These are phyloP conservation scores for Umimayanthus chanpuru DNA, from an alignment of 92 coral and sea anemone species.

Conservation along the genomic window DNA sequence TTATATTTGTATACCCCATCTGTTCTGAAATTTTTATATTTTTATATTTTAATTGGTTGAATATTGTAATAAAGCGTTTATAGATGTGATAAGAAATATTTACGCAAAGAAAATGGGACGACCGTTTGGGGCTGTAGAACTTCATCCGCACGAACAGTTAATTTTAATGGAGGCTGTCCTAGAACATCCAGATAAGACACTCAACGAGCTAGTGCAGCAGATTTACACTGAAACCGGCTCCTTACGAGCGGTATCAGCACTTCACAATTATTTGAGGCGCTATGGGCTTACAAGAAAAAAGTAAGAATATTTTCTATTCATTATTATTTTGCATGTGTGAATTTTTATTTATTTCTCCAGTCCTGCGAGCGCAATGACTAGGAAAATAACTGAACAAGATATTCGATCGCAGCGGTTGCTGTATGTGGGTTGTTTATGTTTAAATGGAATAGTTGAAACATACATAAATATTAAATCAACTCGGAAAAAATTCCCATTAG, in stretches of 20 bases:
- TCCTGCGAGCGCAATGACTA: background rate
- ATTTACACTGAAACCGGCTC: constrained; percentile 39
- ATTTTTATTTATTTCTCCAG: background rate
- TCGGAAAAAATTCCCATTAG: no score
- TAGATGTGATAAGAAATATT: constrained; percentile 8
- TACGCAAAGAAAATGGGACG: constrained; percentile 13
- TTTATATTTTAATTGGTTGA: no score
- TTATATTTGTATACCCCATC: no score
- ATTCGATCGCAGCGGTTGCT: no score
- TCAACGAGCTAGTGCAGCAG: constrained; percentile 49
- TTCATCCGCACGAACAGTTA: constrained; percentile 45
- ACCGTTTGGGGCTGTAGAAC: constrained; percentile 20
- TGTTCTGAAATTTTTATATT: no score
- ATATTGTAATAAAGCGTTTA: no score
- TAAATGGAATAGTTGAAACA: no score
- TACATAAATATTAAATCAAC: no score
- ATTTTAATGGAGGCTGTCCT: constrained; percentile 53
- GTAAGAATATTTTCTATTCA: background rate
- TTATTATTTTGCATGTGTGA: no score
- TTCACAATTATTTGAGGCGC: constrained; percentile 36
- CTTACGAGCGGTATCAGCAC: constrained; percentile 29
- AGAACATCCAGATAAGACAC: constrained; percentile 53
- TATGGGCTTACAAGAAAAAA: constrained; percentile 19
- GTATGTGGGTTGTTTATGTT: no score
- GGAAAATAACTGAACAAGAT: background rate